Conservation (phyloP, 2,797 vertebrate species). For the Lophotriccus pileatus region DNA sequence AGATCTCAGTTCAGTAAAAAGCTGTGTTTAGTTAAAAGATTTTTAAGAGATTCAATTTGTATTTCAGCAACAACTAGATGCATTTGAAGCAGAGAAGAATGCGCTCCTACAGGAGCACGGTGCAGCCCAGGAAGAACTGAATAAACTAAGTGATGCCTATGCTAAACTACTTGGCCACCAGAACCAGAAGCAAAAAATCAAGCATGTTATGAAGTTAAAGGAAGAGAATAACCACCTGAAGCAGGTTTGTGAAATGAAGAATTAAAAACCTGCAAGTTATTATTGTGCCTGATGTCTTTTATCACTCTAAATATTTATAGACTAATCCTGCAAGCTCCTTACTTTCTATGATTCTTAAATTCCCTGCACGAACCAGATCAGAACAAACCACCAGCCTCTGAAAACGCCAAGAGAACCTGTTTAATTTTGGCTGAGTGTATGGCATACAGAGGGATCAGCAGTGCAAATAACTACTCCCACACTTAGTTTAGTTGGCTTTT, state of each 20-base stretch:
- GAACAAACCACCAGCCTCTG: background rate
- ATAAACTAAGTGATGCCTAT: slow-evolving; percentile 88
- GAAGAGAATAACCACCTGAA: slow-evolving; percentile 88
- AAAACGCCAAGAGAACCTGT: background rate
- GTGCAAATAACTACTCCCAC: background rate
- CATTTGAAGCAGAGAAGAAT: slow-evolving; percentile 87
- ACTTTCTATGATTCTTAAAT: background rate
- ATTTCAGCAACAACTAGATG: slow-evolving; percentile 89
- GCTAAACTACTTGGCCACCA: slow-evolving; percentile 93
- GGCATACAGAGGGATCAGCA: background rate
- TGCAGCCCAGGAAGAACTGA: slow-evolving; percentile 88
- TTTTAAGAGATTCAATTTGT: background rate
- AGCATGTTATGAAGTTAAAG: slow-evolving; percentile 93
- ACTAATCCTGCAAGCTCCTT: background rate
- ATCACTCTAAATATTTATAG: background rate
- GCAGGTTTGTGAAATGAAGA: slow-evolving; percentile 78
- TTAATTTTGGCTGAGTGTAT: background rate
- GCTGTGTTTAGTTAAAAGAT: background rate
- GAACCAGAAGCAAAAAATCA: slow-evolving; percentile 98
- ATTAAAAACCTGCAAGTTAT: fast-evolving
- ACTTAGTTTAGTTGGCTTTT: background rate
- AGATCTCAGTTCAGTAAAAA: background rate
- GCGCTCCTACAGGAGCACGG: slow-evolving; percentile 87
- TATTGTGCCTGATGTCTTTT: background rate
- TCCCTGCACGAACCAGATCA: background rate